Evolutionary conservation across 1,140 invertebrate species (phyloP).

Genomic region (Rhagoletis pomonella): DNA sequence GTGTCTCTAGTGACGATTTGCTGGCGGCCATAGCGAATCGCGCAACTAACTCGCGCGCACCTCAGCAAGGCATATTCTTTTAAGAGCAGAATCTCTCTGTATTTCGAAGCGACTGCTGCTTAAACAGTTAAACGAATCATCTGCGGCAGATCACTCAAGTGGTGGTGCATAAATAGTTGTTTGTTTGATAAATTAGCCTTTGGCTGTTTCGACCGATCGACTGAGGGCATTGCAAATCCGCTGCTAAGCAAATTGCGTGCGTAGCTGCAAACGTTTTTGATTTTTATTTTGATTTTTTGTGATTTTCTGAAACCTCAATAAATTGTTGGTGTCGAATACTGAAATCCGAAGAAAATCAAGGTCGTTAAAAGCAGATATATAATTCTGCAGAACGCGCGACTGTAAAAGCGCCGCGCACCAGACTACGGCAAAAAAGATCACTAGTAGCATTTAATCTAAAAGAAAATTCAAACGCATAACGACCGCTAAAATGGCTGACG

Average conservation of each 20-base stretch:
- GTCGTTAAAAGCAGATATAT: background rate
- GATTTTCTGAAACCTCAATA: background rate
- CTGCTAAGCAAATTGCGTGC: background rate
- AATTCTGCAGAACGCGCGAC: background rate
- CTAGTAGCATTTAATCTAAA: background rate
- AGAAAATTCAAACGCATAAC: background rate
- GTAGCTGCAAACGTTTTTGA: background rate
- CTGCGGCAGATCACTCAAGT: no score
- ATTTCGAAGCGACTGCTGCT: no score
- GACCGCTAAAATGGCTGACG: conserved; percentile 53
- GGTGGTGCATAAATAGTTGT: conserved; percentile 17
- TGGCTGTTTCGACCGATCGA: background rate
- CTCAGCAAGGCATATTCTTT: background rate
- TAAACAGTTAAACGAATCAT: no score
- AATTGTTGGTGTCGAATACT: background rate
- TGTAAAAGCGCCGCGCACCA: background rate
- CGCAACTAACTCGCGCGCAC: background rate
- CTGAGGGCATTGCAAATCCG: background rate
- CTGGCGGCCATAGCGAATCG: background rate
- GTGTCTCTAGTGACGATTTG: background rate
- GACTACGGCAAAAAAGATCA: background rate
- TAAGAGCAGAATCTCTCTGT: background rate
- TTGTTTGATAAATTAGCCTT: background rate
- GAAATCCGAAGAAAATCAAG: background rate
- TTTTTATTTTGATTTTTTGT: background rate